Evolutionary conservation across 2,797 vertebrate genomes (phyloP).

Genomic region (Enteromius afrohamiltoni): DNA sequence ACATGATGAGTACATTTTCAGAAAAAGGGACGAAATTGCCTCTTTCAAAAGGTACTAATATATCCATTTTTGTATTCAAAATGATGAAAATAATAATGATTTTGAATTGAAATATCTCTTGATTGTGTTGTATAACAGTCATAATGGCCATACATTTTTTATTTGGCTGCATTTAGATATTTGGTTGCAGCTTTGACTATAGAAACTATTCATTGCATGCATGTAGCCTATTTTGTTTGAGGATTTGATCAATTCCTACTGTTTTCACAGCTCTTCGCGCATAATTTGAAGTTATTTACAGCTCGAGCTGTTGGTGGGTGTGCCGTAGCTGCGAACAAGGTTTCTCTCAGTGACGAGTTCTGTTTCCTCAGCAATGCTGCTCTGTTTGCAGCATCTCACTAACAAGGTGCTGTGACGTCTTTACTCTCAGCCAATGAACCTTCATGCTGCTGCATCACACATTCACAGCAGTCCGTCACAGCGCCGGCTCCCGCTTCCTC

Average conservation of each 20-base stretch:
- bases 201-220: background rate
- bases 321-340: slow-evolving; percentile 58
- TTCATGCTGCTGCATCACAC: slow-evolving; percentile 43
- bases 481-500: slow-evolving; percentile 12
- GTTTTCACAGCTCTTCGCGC: slow-evolving; percentile 8
- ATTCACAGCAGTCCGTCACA: slow-evolving; percentile 44
- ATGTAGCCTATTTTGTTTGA: slow-evolving; percentile 7
- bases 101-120: background rate
- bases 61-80: background rate
- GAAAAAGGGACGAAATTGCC: background rate
- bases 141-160: background rate
- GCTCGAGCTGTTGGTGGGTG: slow-evolving; percentile 26
- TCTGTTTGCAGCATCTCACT: slow-evolving; percentile 56
- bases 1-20: background rate
- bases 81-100: too few species aligned
- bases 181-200: background rate
- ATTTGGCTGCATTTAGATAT: background rate
- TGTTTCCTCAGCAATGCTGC: slow-evolving; percentile 50
- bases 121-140: background rate
- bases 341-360: slow-evolving; percentile 53
- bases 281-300: slow-evolving; percentile 44
- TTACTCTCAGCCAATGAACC: slow-evolving; percentile 58
- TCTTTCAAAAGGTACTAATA: background rate
- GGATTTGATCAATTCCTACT: background rate
- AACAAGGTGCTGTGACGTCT: slow-evolving; percentile 57